Evolutionary conservation across 2,888 invertebrate species (phyloP).

Genomic region (Mesorhabditis belari): DNA sequence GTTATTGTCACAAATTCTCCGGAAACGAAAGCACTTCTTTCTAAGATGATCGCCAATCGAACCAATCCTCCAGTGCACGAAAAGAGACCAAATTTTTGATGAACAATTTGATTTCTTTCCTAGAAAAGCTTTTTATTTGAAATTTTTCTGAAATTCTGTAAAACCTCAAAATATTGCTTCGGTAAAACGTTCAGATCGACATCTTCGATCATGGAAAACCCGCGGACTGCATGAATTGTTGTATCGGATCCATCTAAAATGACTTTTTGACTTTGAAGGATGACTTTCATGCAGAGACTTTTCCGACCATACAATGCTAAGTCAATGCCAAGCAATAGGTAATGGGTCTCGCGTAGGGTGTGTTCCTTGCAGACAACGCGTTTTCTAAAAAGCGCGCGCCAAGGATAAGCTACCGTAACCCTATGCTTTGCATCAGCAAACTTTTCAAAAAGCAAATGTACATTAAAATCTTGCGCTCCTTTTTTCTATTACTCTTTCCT

Average conservation of each 20-base stretch:
- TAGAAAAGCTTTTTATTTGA: not conserved
- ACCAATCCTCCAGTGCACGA: slow-evolving; percentile 44
- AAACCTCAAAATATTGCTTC: slow-evolving; percentile 18
- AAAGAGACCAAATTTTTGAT: slow-evolving; percentile 39
- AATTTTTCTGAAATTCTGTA: not conserved
- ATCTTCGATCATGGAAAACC: slow-evolving; percentile 31
- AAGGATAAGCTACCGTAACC: too few species aligned
- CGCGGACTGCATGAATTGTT: slow-evolving; percentile 30
- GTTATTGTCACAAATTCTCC: slow-evolving; percentile 35
- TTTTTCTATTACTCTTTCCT: too few species aligned
- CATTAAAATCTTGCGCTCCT: too few species aligned
- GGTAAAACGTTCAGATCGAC: slow-evolving; percentile 33
- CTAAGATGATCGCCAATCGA: slow-evolving; percentile 25
- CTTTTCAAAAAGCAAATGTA: too few species aligned
- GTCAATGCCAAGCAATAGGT: too few species aligned
- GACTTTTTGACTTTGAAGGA: too few species aligned
- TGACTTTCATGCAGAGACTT: too few species aligned
- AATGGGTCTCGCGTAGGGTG: too few species aligned
- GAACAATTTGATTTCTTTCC: slow-evolving; percentile 5
- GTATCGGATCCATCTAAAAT: slow-evolving; percentile 20
- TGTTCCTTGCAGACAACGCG: too few species aligned
- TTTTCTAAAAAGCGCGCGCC: too few species aligned
- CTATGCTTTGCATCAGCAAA: too few species aligned
- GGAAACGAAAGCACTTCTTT: slow-evolving; percentile 38
- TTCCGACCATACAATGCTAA: too few species aligned